These are phyloP conservation scores for Sternotherus odoratus DNA, from an alignment of 2,797 vertebrate genomes.

Conservation along the genomic window DNA sequence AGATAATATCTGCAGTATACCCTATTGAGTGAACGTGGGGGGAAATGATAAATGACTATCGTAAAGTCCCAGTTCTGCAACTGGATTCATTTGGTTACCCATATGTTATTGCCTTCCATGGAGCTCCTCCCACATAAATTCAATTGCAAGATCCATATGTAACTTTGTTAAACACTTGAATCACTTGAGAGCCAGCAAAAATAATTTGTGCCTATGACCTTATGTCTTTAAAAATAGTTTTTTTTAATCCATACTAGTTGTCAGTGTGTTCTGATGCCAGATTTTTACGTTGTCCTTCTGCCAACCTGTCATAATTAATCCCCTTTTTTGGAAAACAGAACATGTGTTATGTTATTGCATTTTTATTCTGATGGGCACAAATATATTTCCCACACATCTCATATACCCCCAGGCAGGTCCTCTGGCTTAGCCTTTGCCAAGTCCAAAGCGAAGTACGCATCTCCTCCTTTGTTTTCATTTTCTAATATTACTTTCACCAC, in stretches of 20 bases:
- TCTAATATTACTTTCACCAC: conserved; percentile 71
- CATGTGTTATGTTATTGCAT: background rate
- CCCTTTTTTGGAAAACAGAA: background rate
- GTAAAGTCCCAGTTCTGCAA: background rate
- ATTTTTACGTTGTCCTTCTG: background rate
- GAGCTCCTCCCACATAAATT: background rate
- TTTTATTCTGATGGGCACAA: conserved; percentile 5
- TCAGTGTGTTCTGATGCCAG: background rate
- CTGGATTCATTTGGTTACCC: background rate
- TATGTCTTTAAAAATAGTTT: background rate
- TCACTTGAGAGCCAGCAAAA: background rate
- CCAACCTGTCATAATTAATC: background rate
- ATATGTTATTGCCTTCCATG: background rate
- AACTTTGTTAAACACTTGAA: background rate
- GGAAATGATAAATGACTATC: background rate
- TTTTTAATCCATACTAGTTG: background rate
- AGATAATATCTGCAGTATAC: background rate
- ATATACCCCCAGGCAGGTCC: accelerated
- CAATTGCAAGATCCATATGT: background rate
- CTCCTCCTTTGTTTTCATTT: conserved; percentile 59
- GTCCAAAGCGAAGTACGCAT: background rate
- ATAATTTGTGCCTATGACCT: background rate
- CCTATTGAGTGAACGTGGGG: background rate
- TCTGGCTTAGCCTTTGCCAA: background rate
- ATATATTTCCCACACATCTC: background rate